Base-by-base conservation (phyloP, 2,888 invertebrate species). In the Thalpophila matura region DNA sequence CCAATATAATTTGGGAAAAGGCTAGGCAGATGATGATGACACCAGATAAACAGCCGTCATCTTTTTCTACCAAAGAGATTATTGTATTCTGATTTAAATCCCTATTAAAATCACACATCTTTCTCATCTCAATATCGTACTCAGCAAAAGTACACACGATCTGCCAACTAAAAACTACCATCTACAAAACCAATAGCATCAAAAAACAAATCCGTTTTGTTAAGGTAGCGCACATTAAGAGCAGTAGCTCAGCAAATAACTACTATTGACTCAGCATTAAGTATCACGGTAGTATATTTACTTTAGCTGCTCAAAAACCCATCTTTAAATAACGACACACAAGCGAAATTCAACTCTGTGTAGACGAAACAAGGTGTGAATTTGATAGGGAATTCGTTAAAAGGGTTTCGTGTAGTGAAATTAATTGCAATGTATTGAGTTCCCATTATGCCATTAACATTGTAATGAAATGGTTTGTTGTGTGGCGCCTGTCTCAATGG, bases 211-310 rank as follows among this genome's bases (percentile, higher is more conserved):
- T 72, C 64, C 63, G 58, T 72, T 64, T 50, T 58, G 64, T 80
- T 80, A 80, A 83, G 84, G 81, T 79, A 83, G 82, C 83, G 66
- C 74, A 78, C 74, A 82, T 77, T 67, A 68, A 63, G 69, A 73
- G 82, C 83, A 79, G 84, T 81, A 83, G 86, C 82, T 77, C 66
- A 63, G 54, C 62, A 85, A 84, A 87, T 81, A 85, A 49, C 14
- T 20, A 42, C 22, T 87, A 72, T 88, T 87, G 72, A 85, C 87
- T 65, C 63, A 84, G 81, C 86, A 86, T 87, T 87, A 86, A 87
- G 85, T 82, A 79, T 73, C 73, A 78, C 86, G 83, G 87, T 86
- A 86, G 86, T 78, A 49, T 86, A 60, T 87, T 86, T 77, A 77
- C 78, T 57, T 58, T 69, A 55, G 49, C 53, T 65, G 31, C 53